Base-by-base conservation (phyloP, 2,113 vertebrate species). In the Anoplopoma fimbria region DNA sequence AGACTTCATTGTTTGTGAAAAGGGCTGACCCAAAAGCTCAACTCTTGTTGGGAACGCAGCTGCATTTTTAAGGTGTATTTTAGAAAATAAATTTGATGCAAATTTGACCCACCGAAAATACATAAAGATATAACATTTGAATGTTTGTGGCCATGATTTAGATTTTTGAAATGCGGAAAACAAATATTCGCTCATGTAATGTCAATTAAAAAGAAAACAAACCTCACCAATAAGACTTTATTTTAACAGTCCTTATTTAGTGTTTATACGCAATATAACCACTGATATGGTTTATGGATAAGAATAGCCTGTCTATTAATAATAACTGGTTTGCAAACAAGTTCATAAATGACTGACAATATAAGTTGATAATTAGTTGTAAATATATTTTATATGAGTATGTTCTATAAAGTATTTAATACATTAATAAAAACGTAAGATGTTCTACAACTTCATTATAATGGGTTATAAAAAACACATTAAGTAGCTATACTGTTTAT, bases 1-100 rank as follows among this genome's bases (percentile, higher is more conserved):
- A 92, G 85, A 91, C 69, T 69, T 93, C 80, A 90, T 91, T 94
- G 92, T 93, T 94, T 85, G 42, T 69, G 53, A 67, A 68, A 91
- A 86, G 70, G 45, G 55, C 49, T 82, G 85, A 83, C 81, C 73
- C 75, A 81, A 69, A 33, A 69, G 69, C 69, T 58, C 60, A 31
- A 31, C 65, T 25, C 15, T 65, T 58, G 10, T 47, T 58, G n/a
- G 34, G 57, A 53, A 40, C 1, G 64, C 0, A 8, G 17, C 40
- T 42, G 51, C 23, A 33, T 47, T 23, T 64, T 73, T 25, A 31
- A 47, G 4, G 27, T n/a, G 6, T 2, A 21, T 68, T 62, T 36
- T 12, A 53, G 14, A 17, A 4, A 27, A 42, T n/a, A n/a, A n/a
- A n/a, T n/a, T n/a, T n/a, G 47, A 34, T n/a, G 47, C 68, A 55